Evolutionary conservation across 2,113 vertebrate genomes (phyloP).

Genomic region (Pollachius pollachius): DNA sequence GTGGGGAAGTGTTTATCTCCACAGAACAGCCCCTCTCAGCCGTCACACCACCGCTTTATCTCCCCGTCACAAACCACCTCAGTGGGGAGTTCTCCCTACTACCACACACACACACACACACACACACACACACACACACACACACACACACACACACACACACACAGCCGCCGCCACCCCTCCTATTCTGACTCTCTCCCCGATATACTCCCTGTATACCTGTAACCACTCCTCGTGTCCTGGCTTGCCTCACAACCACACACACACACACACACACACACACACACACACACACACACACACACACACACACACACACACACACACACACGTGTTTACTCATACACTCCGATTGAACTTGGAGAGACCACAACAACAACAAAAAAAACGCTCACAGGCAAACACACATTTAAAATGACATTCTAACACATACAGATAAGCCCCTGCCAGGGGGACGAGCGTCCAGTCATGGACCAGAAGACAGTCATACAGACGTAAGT

Average conservation of each 20-base stretch:
- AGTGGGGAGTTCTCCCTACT: conserved; percentile 47
- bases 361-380: neutral
- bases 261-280: too few relatives aligned
- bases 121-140: conserved; percentile 17
- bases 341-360: neutral
- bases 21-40: conserved; percentile 48
- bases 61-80: conserved; percentile 54
- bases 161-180: neutral
- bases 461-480: conserved; percentile 55
- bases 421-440: neutral
- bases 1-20: conserved; percentile 59
- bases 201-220: conserved; percentile 17
- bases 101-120: neutral
- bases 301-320: neutral
- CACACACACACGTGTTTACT: neutral
- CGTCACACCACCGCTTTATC: conserved; percentile 58
- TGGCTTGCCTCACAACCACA: too few relatives aligned
- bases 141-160: conserved; percentile 18
- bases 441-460: conserved; percentile 12
- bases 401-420: neutral
- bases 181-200: conserved; percentile 38
- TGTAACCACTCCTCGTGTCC: too few relatives aligned
- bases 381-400: neutral
- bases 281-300: neutral
- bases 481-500: conserved; percentile 36